These are phyloP conservation scores for Grammatotria lemairii DNA, from an alignment of 2,113 vertebrate species.

Conservation along the genomic window DNA sequence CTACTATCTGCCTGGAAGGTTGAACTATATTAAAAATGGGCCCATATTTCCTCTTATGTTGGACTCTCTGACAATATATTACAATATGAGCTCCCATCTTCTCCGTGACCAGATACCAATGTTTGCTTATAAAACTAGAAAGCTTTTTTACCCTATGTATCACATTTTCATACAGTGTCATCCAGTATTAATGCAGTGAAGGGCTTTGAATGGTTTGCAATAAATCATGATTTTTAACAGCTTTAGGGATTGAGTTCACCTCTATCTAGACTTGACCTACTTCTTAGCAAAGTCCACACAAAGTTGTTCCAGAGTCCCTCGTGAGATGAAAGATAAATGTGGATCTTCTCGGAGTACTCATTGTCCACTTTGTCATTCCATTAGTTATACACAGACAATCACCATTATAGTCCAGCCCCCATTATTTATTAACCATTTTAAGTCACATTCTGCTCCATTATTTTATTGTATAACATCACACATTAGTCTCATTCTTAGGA, in stretches of 20 bases:
- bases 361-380: slow-evolving; percentile 16
- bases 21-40: neutral
- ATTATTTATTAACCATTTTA: neutral
- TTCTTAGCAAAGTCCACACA: slow-evolving; percentile 38
- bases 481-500: neutral
- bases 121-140: neutral
- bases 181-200: slow-evolving; percentile 7
- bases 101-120: neutral
- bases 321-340: slow-evolving; percentile 37
- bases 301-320: slow-evolving; percentile 21
- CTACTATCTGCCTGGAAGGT: neutral
- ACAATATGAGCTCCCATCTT: neutral
- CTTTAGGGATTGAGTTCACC: slow-evolving; percentile 42
- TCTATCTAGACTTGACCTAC: slow-evolving; percentile 49
- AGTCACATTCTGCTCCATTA: neutral
- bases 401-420: neutral
- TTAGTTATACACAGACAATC: neutral
- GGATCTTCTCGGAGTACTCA: slow-evolving; percentile 11
- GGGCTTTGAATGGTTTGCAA: slow-evolving; percentile 15
- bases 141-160: slow-evolving; percentile 14
- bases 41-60: neutral
- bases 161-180: slow-evolving; percentile 48
- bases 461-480: neutral
- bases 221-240: slow-evolving; percentile 50
- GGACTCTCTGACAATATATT: neutral